A percentile compares a stretch with the other conserved stretches of the same genome.
phyloP scores from a whole-genome alignment of 1,140 invertebrate species.

The Drosophila parvula region DNA sequence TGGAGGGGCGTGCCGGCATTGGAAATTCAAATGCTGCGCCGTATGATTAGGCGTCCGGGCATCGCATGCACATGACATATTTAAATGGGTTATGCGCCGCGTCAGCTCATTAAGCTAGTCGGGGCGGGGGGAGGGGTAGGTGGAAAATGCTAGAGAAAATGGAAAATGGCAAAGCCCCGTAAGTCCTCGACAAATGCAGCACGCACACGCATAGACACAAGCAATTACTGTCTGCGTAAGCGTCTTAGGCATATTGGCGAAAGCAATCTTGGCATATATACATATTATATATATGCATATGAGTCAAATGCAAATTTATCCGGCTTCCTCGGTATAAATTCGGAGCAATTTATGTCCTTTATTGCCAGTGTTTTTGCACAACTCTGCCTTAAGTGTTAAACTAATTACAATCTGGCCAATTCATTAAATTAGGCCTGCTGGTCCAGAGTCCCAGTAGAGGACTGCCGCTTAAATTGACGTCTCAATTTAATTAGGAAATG shows the following conservation, averaged over 20 bases:
- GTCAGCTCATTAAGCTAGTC: slow-evolving; percentile 54
- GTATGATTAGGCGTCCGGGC: slow-evolving; percentile 65
- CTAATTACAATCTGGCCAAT: slow-evolving; percentile 50
- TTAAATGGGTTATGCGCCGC: slow-evolving; percentile 68
- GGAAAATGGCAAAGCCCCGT: slow-evolving; percentile 28
- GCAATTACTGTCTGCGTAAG: slow-evolving; percentile 54
- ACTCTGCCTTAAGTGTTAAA: slow-evolving; percentile 32
- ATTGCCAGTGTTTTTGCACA: slow-evolving; percentile 13
- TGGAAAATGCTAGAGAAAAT: neutral
- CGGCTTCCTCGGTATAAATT: slow-evolving; percentile 12
- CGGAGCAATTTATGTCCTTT: slow-evolving; percentile 28
- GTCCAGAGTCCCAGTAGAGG: neutral
- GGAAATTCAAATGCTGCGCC: slow-evolving; percentile 76
- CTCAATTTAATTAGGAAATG: slow-evolving; percentile 39
- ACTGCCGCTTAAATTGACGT: slow-evolving; percentile 19
- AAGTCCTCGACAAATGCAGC: slow-evolving; percentile 66
- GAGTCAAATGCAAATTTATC: slow-evolving; percentile 46
- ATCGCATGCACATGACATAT: slow-evolving; percentile 75
- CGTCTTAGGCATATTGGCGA: slow-evolving; percentile 32
- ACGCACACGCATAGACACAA: slow-evolving; percentile 32
- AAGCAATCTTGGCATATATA: slow-evolving; percentile 18
- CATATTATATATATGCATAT: slow-evolving; percentile 22
- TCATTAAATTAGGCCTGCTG: slow-evolving; percentile 35
- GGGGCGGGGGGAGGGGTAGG: too few species aligned
- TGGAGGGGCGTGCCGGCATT: slow-evolving; percentile 59